Conservation (phyloP, 2,888 invertebrate genomes). For the Elegia similella region DNA sequence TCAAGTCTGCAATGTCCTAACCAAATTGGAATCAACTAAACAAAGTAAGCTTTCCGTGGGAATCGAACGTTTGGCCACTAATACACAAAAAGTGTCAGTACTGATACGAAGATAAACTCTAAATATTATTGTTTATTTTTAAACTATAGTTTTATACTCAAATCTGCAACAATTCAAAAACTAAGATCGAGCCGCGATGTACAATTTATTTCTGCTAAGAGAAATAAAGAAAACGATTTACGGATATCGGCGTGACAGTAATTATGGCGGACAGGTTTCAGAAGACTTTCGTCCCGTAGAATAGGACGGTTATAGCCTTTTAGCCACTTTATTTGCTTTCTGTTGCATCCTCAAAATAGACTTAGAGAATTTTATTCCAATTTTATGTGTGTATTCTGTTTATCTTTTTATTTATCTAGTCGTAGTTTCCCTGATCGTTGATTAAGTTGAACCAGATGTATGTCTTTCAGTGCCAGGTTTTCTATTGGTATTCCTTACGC, state of each 20-base stretch:
- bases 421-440: not conserved
- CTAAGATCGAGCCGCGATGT: not conserved
- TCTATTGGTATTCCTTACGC: not conserved
- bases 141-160: not conserved
- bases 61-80: too few relatives aligned
- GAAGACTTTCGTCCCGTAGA: slow-evolving; percentile 8
- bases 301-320: slow-evolving; percentile 8
- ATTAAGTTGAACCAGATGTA: not conserved
- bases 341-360: not conserved
- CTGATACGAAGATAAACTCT: too few relatives aligned
- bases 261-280: slow-evolving; percentile 11
- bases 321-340: slow-evolving; percentile 11
- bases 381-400: not conserved
- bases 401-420: not conserved
- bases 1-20: too few relatives aligned
- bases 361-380: not conserved
- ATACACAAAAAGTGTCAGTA: too few relatives aligned
- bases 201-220: slow-evolving; percentile 8
- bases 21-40: too few relatives aligned
- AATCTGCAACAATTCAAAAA: not conserved
- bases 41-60: too few relatives aligned
- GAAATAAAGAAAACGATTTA: slow-evolving; percentile 15
- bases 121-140: too few relatives aligned
- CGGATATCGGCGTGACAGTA: slow-evolving; percentile 9
- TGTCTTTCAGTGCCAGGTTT: not conserved